Base-by-base conservation (phyloP, 1,140 invertebrate genomes). In the Melitaea cinxia region DNA sequence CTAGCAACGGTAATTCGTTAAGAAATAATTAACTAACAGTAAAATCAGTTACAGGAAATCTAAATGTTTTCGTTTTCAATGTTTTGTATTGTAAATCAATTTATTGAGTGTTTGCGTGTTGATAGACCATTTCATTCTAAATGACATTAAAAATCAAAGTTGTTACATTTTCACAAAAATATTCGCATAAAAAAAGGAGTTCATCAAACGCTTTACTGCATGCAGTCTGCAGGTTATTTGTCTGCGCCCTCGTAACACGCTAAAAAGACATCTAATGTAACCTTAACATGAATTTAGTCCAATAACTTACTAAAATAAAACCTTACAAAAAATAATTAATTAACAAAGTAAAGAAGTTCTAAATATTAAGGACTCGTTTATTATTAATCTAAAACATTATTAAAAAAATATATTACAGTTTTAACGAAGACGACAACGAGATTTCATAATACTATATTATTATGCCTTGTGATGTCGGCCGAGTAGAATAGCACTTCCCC, bases 201-300 rank as follows among this genome's bases (percentile, higher is more conserved):
- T 47, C 24, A 42, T 42, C 37, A 57, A 57, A 57, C 55, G 37
- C 10, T 57, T 19, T 28, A 57, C 42, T 0, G 50, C 17, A 53
- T 24, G 35, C 15, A 17, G 55, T 62, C 42, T 0, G 50, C 17
- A 53, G 37, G 35, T 23, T 15, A 62, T 62, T 42, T 37, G 39
- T 45, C 26, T 23, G 26, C 6, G 37, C 26, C 28, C 39, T 54
- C 23, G n/a, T 55, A 52, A 28, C 60, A 62, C 50, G 59, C 59
- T 62, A 54, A 53, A 62, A 39, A 15, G 37, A 54, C 59, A 62
- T 62, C 59, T 42, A 62, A 19, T 26, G 45, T 28, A 26, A 54
- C 19, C n/a, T n/a, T n/a, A n/a, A n/a, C n/a, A n/a, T n/a, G n/a
- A n/a, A n/a, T n/a, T n/a, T n/a, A n/a, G n/a, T n/a, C n/a, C n/a